phyloP scores from a whole-genome alignment of 2,113 vertebrate species.

The Scomber scombrus region DNA sequence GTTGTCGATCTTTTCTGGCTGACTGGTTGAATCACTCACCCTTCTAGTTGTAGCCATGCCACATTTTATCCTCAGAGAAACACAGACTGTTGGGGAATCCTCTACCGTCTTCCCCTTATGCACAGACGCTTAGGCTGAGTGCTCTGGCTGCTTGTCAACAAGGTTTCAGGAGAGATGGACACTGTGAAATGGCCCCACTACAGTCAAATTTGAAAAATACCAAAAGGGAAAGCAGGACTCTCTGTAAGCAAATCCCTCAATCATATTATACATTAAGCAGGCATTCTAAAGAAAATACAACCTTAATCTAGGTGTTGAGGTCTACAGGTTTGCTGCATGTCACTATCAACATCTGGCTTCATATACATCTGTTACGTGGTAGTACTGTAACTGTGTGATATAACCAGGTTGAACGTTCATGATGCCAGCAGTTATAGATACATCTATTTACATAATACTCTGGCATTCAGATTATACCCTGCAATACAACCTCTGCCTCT shows the following conservation, averaged over 20 bases:
- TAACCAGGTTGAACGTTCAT: background rate
- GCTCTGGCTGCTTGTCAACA: constrained; percentile 57
- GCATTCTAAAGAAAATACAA: constrained; percentile 18
- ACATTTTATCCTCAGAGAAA: constrained; percentile 51
- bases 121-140: constrained; percentile 36
- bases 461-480: constrained; percentile 2
- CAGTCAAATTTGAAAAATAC: constrained; percentile 28
- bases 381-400: background rate
- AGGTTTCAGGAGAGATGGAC: constrained; percentile 44
- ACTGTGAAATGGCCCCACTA: constrained; percentile 41
- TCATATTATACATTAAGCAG: constrained; percentile 6
- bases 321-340: background rate
- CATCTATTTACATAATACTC: constrained; percentile 7
- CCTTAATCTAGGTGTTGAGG: constrained; percentile 1
- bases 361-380: background rate
- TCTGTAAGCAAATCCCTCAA: constrained; percentile 12
- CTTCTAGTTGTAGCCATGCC: constrained; percentile 57
- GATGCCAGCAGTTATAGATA: background rate
- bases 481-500: background rate
- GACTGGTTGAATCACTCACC: constrained; percentile 51
- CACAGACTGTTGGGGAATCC: constrained; percentile 61
- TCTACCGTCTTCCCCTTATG: constrained; percentile 38
- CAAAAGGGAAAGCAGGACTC: background rate
- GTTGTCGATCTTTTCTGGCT: constrained; percentile 56
- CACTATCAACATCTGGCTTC: constrained; percentile 10